Percentiles rank a stretch among this genome's conserved stretches.
phyloP scores from a whole-genome alignment of 2,113 vertebrate species.

The Glareola pratincola region DNA sequence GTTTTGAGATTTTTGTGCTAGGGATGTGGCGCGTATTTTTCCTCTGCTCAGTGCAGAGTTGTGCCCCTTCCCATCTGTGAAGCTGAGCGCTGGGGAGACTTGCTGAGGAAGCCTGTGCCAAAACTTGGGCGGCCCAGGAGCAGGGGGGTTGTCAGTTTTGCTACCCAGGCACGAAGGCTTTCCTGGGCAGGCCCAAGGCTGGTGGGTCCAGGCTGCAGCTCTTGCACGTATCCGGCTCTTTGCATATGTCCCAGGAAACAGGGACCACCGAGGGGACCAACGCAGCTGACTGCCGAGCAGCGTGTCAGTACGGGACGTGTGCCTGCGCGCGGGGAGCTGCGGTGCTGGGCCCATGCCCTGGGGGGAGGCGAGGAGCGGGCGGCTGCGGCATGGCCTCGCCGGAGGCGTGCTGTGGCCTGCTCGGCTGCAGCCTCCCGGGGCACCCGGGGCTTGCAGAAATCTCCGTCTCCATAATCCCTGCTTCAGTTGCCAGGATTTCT shows the following conservation, averaged over 20 bases:
- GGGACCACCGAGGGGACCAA: fast-evolving
- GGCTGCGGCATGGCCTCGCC: fast-evolving
- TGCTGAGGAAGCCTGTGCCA: not conserved
- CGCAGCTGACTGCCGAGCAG: not conserved
- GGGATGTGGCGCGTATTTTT: not conserved
- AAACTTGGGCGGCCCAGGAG: not conserved
- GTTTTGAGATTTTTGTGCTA: not conserved
- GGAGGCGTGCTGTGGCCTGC: not conserved
- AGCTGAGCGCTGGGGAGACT: fast-evolving
- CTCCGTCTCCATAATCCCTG: not conserved
- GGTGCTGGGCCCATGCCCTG: fast-evolving
- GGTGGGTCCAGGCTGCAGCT: not conserved
- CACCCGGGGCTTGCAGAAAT: not conserved
- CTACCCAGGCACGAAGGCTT: not conserved
- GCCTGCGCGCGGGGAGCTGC: fast-evolving
- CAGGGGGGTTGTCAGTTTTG: not conserved
- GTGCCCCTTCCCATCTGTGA: fast-evolving
- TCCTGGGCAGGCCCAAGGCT: not conserved
- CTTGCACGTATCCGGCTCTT: not conserved
- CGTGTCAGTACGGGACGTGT: fast-evolving
- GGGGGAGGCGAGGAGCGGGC: not conserved
- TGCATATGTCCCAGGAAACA: fast-evolving
- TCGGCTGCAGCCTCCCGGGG: not conserved
- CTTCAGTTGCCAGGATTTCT: not conserved
- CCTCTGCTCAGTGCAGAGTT: not conserved